Evolutionary conservation across 2,113 vertebrate genomes (phyloP), one percentile per base, ranked within the genome.

Genomic region (Siniperca chuatsi): DNA sequence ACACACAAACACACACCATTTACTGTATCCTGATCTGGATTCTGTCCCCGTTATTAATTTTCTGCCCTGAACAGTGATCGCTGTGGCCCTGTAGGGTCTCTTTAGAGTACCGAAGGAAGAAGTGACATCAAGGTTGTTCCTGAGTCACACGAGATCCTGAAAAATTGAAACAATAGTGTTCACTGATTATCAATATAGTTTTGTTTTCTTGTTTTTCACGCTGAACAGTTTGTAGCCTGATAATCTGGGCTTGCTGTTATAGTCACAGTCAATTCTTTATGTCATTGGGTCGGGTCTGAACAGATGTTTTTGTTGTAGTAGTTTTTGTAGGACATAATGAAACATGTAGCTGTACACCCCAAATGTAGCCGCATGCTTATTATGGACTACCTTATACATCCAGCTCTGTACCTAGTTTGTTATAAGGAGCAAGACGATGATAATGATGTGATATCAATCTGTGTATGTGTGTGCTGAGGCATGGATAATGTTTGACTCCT

Each of bases 11-110:
- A 40, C 33, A 40, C 2, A 62, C 21, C 11, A 25, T 58, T 60
- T 58, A 25, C 65, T 69, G 44, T 20, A 35, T 55, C 20, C 75
- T 67, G 6, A 68, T 70, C 35, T 23, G 37, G 29, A 12, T 37
- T 70, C 67, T 55, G 37, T 68, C 74, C 54, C 18, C 18, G 10
- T 65, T 40, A 79, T 77, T 67, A 40, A 25, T 66, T 79, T 62
- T 78, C 60, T 74, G 55, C n/a, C 76, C 25, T 79, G 16, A 78
- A n/a, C 52, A 66, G 16, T 9, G 29, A 58, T 60, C 40, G 0
- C 46, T 29, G 35, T 64, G 50, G 54, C 48, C 21, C 54, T 60
- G 33, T n/a, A 52, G 57, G 58, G 50, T 79, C 74, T 68, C 42
- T 46, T 82, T 79, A 84, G 23, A 65, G 40, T 8, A 48, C 33